Evolutionary conservation across 2,797 vertebrate species (phyloP), one percentile per base, ranked within the genome.

Genomic region (Allobates femoralis): DNA sequence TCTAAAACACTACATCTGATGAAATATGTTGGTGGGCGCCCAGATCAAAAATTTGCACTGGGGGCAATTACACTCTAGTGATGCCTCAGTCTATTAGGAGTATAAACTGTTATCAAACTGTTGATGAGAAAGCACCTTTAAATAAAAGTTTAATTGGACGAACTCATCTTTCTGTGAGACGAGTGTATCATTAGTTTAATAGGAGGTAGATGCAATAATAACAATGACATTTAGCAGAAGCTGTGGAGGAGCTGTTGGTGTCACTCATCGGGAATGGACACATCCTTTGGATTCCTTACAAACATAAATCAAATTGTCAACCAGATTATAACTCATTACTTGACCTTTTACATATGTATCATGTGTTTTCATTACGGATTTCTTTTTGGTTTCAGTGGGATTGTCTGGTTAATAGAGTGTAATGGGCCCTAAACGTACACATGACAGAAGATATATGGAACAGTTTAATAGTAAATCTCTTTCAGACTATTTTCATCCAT

Each of bases 231-330:
- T 77, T 64, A 60, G 34, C 82, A 84, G 82, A 37, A 64, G 56
- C 26, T 76, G 51, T 79, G 60, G 66, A 28, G 75, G 46, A 85
- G 76, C 56, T 69, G 10, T n/a, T 51, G 30, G 58, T 85, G 60
- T 78, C 83, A 66, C 76, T 67, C 21, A 34, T 23, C 58, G 53
- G 46, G 51, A 76, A 71, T 71, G 62, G 32, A 32, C 21, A 77
- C 21, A 83, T 86, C 79, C 23, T 86, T 76, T 83, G 73, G 51
- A 77, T 67, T 74, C 67, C 77, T 30, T 37, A 19, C 58, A 51
- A 58, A 81, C 28, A 81, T 81, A 86, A 81, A 75, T 86, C 85
- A 81, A 64, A 75, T 51, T 34, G 75, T 79, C 77, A 60, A 41
- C 55, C 16, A 79, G 23, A 26, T 60, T 75, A 34, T 86, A 75